A percentile compares a stretch with the other conserved stretches of the same genome.
phyloP scores from a whole-genome alignment of 2,888 invertebrate species.

The Atrina japonica region DNA sequence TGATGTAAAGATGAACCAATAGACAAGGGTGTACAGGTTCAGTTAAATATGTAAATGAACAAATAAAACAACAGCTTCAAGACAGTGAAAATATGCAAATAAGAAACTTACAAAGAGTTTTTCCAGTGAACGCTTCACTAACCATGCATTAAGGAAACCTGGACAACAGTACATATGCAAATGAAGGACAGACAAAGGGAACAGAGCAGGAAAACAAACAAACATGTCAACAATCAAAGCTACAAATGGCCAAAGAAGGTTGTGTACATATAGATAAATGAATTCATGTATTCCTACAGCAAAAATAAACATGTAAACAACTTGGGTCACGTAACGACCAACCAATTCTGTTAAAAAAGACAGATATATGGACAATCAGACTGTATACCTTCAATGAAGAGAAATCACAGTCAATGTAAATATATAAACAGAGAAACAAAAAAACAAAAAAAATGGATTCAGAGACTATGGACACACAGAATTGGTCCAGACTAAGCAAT shows the following conservation, averaged over 20 bases:
- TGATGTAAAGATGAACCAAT: too few species aligned
- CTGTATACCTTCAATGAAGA: background rate
- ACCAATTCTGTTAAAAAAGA: background rate
- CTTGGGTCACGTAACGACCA: background rate
- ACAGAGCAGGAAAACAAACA: conserved; percentile 57
- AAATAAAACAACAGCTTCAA: too few species aligned
- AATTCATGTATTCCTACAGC: too few species aligned
- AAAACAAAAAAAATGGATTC: background rate
- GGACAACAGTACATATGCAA: conserved; percentile 95
- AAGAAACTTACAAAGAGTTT: conserved; percentile 91
- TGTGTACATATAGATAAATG: too few species aligned
- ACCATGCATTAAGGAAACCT: conserved; percentile 98
- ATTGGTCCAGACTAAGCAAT: too few species aligned
- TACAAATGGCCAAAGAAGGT: too few species aligned
- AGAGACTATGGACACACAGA: background rate
- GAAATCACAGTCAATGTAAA: background rate
- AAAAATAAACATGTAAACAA: background rate
- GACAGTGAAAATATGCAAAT: background rate
- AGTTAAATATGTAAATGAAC: too few species aligned
- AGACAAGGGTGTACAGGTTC: too few species aligned
- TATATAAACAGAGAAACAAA: background rate
- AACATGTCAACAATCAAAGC: too few species aligned
- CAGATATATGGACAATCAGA: background rate
- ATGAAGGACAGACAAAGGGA: conserved; percentile 93
- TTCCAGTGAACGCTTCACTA: conserved; percentile 97